phyloP scores from a whole-genome alignment of 1,140 invertebrate species.

The Centruroides sculpturatus region DNA sequence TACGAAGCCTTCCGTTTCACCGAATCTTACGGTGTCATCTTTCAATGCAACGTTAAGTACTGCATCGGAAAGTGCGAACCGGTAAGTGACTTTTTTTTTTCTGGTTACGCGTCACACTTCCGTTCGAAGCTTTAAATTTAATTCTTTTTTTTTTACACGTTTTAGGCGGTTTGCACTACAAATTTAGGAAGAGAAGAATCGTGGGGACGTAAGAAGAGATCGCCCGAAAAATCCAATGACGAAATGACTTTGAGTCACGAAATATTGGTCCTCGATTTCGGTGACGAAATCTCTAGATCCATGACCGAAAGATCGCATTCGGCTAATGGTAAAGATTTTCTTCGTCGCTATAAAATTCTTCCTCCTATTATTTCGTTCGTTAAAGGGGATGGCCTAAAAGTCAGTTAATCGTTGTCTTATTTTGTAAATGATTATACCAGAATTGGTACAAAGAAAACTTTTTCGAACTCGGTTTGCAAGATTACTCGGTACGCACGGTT shows the following conservation, averaged over 20 bases:
- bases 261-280: slow-evolving; percentile 79
- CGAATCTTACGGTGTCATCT: slow-evolving; percentile 89
- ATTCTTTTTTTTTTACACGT: no score
- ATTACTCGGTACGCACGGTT: no score
- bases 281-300: slow-evolving; percentile 35
- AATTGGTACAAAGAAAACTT: no score
- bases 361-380: no score
- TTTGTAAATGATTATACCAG: no score
- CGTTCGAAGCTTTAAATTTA: no score
- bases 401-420: no score
- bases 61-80: slow-evolving; percentile 87
- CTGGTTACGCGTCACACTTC: no score
- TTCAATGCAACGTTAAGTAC: slow-evolving; percentile 94
- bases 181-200: slow-evolving; percentile 44
- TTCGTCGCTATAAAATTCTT: no score
- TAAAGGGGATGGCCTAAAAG: no score
- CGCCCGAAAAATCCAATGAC: slow-evolving; percentile 40
- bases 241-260: slow-evolving; percentile 89
- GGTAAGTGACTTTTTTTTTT: slow-evolving; percentile 32
- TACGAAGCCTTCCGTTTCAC: slow-evolving; percentile 93
- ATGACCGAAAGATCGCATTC: slow-evolving; percentile 4
- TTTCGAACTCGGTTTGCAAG: no score
- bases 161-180: no score
- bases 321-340: slow-evolving; percentile 12
- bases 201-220: slow-evolving; percentile 73